A percentile compares a stretch with the other conserved stretches of the same genome.
These are phyloP conservation scores for Galbula dea DNA, from an alignment of 2,113 vertebrate species.

Conservation along the genomic window DNA sequence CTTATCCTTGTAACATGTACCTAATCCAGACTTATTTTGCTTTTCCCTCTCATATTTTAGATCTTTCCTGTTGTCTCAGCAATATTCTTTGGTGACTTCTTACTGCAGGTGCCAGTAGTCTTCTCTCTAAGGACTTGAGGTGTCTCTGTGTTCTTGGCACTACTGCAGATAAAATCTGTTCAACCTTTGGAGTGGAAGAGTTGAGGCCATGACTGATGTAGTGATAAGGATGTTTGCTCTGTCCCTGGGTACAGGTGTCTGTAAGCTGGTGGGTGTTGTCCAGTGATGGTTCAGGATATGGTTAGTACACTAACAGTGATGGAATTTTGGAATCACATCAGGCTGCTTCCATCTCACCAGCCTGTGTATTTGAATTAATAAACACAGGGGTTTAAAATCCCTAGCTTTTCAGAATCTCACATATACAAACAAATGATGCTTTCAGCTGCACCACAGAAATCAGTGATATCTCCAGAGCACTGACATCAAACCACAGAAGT, in stretches of 20 bases:
- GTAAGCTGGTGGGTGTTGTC: background rate
- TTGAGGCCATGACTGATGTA: background rate
- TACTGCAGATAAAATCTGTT: background rate
- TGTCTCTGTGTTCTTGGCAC: background rate
- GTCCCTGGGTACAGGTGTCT: background rate
- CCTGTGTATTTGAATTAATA: background rate
- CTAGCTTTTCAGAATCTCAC: background rate
- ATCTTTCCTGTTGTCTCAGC: background rate
- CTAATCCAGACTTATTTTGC: background rate
- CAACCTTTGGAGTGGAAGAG: background rate
- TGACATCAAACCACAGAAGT: background rate
- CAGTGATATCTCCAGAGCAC: background rate
- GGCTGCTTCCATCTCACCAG: background rate
- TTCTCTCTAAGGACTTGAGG: background rate
- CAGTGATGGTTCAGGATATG: background rate
- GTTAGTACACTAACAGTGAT: background rate
- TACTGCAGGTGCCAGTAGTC: background rate
- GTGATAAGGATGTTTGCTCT: rapidly evolving
- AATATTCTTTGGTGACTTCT: background rate
- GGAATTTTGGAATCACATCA: background rate
- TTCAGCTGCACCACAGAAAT: background rate
- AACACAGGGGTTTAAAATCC: background rate
- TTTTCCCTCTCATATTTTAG: background rate
- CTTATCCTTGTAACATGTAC: background rate
- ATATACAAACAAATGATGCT: background rate